Evolutionary conservation across 2,888 invertebrate genomes (phyloP), one percentile per base, ranked within the genome.

Genomic region (Incurvaria masculella): DNA sequence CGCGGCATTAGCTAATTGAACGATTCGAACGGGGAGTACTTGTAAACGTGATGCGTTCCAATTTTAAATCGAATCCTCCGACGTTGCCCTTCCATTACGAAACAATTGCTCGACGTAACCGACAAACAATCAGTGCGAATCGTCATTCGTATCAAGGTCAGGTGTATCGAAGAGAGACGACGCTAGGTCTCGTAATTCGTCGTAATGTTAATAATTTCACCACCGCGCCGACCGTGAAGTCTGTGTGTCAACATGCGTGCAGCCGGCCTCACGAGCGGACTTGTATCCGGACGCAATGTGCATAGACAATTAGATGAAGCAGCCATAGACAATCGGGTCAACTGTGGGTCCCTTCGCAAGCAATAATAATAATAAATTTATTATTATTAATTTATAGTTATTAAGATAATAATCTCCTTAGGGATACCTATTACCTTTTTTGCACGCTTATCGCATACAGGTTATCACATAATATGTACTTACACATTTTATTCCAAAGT

Each of bases 211-310:
- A 54, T 53, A 57, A 59, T 66, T 66, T 66, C 66, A 60, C 61
- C 66, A 67, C 50, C 33, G 56, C 55, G 67, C 59, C 55, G 67
- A 60, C 67, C 66, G 59, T 66, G 65, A 58, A 56, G 33, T 33
- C 56, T 58, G 59, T 63, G 60, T 65, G 64, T 64, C 66, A 65
- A 65, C 65, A 65, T 55, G 53, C 52, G 33, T 46, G 38, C n/a
- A 17, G 19, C n/a, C 23, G 39, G n/a, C 40, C 27, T 20, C 38
- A 45, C 33, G 8, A 4, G 33, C 11, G 23, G 23, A 23, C 23
- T 23, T 23, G 23, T 23, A 10, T 23, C 23, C 23, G 10, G 14
- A 33, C 33, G 33, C 14, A 14, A 8, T 11, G 14, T 33, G 33
- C 33, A 33, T 33, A 33, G 33, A 33, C 33, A 33, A 33, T 33